Conservation (phyloP, 2,888 invertebrate species). For the Temnothorax ravouxi region DNA sequence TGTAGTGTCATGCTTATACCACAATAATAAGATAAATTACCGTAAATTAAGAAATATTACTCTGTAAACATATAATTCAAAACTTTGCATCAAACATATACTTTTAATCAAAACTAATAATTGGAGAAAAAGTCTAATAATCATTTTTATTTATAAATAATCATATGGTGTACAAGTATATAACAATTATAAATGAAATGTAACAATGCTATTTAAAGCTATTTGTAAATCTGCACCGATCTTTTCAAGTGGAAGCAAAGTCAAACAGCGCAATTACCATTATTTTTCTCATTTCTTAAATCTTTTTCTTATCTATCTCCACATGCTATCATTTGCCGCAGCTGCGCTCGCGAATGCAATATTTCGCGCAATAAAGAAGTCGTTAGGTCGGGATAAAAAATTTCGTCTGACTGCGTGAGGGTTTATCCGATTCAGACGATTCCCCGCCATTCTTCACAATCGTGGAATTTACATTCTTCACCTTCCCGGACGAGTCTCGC, state of each 20-base stretch:
- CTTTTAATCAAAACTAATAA: background rate
- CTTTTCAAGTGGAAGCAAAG: background rate
- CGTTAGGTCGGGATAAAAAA: conserved; percentile 22
- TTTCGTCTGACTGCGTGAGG: background rate
- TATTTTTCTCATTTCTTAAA: conserved; percentile 4
- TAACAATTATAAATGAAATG: background rate
- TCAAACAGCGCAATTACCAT: background rate
- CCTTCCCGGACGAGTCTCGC: conserved; percentile 15
- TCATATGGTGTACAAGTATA: background rate
- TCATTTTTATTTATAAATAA: background rate
- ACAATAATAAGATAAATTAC: too few species aligned
- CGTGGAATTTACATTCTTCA: conserved; percentile 56
- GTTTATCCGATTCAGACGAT: conserved; percentile 7
- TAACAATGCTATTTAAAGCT: background rate
- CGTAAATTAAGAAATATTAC: background rate
- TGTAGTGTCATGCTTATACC: background rate
- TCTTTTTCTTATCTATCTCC: background rate
- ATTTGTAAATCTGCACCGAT: background rate
- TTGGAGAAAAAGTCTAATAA: background rate
- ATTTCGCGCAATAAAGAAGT: conserved; percentile 20
- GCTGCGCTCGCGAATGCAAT: conserved; percentile 7
- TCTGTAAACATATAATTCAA: background rate
- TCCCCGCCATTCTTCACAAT: background rate
- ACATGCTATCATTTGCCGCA: background rate
- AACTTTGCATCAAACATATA: background rate